phyloP scores from a whole-genome alignment of 2,113 vertebrate genomes.

The Chlorodrepanis virens region DNA sequence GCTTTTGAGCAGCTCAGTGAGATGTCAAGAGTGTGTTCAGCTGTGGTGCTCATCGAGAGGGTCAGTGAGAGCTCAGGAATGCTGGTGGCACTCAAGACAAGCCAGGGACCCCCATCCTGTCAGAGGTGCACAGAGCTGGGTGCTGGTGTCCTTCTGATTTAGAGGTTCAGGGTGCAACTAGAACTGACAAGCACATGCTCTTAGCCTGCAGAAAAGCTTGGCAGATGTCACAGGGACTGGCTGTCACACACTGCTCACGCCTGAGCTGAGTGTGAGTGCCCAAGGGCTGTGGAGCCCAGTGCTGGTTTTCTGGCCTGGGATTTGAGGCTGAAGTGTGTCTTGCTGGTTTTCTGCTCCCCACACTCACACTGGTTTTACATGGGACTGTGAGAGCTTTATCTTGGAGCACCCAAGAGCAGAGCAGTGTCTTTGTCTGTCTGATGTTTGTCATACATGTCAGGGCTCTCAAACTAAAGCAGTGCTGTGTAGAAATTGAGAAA shows the following conservation, averaged over 20 bases:
- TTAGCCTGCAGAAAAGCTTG: not conserved
- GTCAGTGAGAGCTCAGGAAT: not conserved
- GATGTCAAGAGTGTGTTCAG: not conserved
- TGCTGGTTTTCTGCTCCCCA: not conserved
- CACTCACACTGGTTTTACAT: not conserved
- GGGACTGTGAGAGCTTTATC: not conserved
- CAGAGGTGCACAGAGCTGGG: not conserved
- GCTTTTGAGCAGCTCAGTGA: not conserved
- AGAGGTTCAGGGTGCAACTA: not conserved
- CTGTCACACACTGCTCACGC: rapidly evolving
- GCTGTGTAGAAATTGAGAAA: not conserved
- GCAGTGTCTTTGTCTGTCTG: not conserved
- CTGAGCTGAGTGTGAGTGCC: not conserved
- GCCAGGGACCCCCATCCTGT: not conserved
- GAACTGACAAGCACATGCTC: rapidly evolving
- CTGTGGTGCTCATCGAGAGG: rapidly evolving
- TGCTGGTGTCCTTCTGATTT: not conserved
- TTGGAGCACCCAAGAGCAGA: not conserved
- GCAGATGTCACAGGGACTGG: not conserved
- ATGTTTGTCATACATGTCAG: slow-evolving; percentile 5
- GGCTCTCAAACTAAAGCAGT: not conserved
- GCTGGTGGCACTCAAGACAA: not conserved
- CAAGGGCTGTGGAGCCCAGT: not conserved
- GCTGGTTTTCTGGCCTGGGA: rapidly evolving
- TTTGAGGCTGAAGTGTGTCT: not conserved